These are phyloP conservation scores for Trichechus manatus DNA, from an alignment of 2,113 vertebrate genomes.

Conservation along the genomic window DNA sequence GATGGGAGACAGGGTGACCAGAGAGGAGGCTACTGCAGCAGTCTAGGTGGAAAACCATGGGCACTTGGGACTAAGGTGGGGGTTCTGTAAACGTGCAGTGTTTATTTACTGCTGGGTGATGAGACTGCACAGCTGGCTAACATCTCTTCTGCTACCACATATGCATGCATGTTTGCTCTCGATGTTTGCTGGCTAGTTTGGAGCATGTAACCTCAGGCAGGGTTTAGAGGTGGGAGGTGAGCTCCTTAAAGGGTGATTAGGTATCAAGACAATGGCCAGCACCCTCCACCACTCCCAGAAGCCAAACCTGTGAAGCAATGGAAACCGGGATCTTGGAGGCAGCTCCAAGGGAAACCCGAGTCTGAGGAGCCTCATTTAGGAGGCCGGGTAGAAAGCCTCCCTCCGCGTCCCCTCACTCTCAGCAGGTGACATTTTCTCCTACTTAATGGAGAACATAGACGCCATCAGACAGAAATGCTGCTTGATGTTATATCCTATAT, in stretches of 20 bases:
- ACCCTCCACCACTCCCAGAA: neutral
- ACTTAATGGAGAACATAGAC: neutral
- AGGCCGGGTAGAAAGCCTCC: neutral
- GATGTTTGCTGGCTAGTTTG: neutral
- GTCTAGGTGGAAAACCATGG: neutral
- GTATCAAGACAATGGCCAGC: neutral
- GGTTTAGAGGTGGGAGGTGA: neutral
- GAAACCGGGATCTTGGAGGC: neutral
- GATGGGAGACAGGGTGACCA: neutral
- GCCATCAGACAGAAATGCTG: neutral
- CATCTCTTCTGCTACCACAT: neutral
- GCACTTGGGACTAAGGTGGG: neutral
- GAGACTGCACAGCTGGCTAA: too few species aligned
- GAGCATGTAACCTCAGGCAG: neutral
- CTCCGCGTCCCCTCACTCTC: neutral
- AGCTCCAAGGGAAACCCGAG: neutral
- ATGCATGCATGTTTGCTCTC: neutral
- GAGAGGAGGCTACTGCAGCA: neutral
- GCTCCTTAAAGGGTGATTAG: too few species aligned
- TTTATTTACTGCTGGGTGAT: neutral
- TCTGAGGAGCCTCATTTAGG: neutral
- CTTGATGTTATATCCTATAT: neutral
- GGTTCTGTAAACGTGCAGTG: neutral
- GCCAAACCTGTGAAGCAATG: neutral
- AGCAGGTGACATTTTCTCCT: neutral